Conservation (phyloP, 2,888 invertebrate genomes). For the Eustalomyia histrio region DNA sequence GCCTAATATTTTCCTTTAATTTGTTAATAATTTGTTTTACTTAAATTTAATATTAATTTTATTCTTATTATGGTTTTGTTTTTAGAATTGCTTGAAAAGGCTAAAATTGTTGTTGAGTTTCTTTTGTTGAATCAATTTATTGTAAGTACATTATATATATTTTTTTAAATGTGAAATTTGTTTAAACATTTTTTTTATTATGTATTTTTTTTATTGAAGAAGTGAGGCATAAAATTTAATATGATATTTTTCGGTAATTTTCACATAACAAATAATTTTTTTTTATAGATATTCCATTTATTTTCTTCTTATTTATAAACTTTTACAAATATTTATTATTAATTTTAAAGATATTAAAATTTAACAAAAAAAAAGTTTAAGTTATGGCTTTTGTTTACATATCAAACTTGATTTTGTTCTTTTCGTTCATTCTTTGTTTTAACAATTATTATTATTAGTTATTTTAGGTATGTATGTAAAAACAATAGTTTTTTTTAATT, state of each 20-base stretch:
- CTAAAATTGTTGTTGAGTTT: constrained; percentile 70
- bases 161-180: constrained; percentile 32
- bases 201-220: constrained; percentile 23
- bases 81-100: constrained; percentile 78
- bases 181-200: neutral
- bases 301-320: constrained; percentile 4
- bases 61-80: constrained; percentile 67
- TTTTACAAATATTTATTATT: constrained; percentile 32
- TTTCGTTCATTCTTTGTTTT: constrained; percentile 2
- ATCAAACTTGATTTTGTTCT: constrained; percentile 15
- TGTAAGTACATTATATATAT: constrained; percentile 46
- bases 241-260: constrained; percentile 35
- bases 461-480: constrained; percentile 17
- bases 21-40: too few species aligned
- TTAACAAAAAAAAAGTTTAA: constrained; percentile 29
- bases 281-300: constrained; percentile 27
- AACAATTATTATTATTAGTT: constrained; percentile 21
- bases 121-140: constrained; percentile 24
- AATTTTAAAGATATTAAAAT: constrained; percentile 21
- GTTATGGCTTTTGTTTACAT: constrained; percentile 7
- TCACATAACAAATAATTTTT: constrained; percentile 42
- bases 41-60: constrained; percentile 61
- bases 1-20: constrained; percentile 28
- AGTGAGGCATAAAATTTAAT: constrained; percentile 44
- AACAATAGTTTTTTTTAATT: constrained; percentile 37